Percentiles rank a stretch among this genome's conserved stretches.
Evolutionary conservation across 2,888 invertebrate genomes (phyloP).

Genomic region (Chymomyza fuscimana): DNA sequence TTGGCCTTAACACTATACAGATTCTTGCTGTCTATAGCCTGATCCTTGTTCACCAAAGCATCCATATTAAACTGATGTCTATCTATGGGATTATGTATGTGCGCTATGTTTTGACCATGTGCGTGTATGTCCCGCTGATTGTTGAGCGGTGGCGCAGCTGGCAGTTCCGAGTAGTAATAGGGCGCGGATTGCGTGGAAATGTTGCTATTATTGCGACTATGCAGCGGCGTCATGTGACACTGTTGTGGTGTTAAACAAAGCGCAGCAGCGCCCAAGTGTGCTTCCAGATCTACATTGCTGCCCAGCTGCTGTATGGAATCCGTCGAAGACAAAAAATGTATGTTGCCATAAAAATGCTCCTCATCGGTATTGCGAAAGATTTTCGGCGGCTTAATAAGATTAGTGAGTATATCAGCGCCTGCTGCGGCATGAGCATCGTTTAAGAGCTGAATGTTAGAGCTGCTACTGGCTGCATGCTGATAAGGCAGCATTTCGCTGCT

Average conservation of each 20-base stretch:
- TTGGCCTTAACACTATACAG: slow-evolving; percentile 76
- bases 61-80: slow-evolving; percentile 80
- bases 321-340: slow-evolving; percentile 78
- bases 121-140: slow-evolving; percentile 85
- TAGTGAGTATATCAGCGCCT: slow-evolving; percentile 66
- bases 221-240: slow-evolving; percentile 80
- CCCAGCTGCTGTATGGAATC: slow-evolving; percentile 77
- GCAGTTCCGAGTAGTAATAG: slow-evolving; percentile 89
- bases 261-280: slow-evolving; percentile 38
- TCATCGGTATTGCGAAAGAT: slow-evolving; percentile 78
- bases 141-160: slow-evolving; percentile 82
- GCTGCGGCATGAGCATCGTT: slow-evolving; percentile 61
- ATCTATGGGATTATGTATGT: slow-evolving; percentile 82
- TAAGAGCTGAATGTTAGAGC: slow-evolving; percentile 44
- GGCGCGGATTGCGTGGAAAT: slow-evolving; percentile 87
- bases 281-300: slow-evolving; percentile 32
- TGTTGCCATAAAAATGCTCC: slow-evolving; percentile 78
- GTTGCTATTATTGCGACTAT: slow-evolving; percentile 83
- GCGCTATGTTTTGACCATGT: slow-evolving; percentile 72
- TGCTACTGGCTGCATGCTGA: slow-evolving; percentile 55
- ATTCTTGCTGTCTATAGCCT: slow-evolving; percentile 78
- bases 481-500: slow-evolving; percentile 81
- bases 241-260: slow-evolving; percentile 57
- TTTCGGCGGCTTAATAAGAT: slow-evolving; percentile 79
- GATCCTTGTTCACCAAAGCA: slow-evolving; percentile 85